Percentiles rank a stretch among this genome's conserved stretches.
These are phyloP conservation scores for Eublepharis macularius DNA, from an alignment of 2,113 vertebrate species.

Conservation along the genomic window DNA sequence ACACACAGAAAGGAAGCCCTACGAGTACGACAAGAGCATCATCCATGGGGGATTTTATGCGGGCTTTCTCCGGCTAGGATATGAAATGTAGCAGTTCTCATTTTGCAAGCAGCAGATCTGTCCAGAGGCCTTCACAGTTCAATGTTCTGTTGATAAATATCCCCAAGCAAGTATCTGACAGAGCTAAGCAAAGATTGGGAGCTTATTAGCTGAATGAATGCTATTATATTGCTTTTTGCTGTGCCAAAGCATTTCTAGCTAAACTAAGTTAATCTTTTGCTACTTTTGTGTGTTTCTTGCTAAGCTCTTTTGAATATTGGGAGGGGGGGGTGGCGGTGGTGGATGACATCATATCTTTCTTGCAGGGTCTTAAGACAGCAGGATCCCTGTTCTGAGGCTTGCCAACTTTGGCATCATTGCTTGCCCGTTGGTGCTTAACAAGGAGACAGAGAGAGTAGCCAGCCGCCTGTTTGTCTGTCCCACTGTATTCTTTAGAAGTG, in stretches of 20 bases:
- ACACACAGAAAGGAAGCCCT: constrained; percentile 6
- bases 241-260: constrained; percentile 19
- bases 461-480: not conserved
- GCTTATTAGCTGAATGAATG: constrained; percentile 35
- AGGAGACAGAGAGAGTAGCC: not conserved
- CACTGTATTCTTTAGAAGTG: not conserved
- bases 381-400: not conserved
- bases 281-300: constrained; percentile 8
- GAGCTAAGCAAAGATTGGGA: constrained; percentile 20
- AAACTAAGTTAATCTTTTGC: constrained; percentile 28
- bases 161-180: constrained; percentile 24
- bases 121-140: constrained; percentile 33
- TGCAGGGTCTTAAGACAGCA: not conserved
- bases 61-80: not conserved
- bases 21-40: not conserved
- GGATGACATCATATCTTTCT: not conserved
- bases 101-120: constrained; percentile 14
- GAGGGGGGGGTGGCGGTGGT: not conserved
- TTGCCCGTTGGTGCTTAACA: constrained; percentile 9
- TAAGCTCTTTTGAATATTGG: constrained; percentile 19
- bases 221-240: constrained; percentile 26
- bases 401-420: constrained; percentile 2
- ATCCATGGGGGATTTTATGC: constrained; percentile 1
- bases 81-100: constrained; percentile 21
- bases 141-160: constrained; percentile 42